Base-by-base conservation (phyloP, 1,140 invertebrate genomes). In the Frieseomelitta varia region DNA sequence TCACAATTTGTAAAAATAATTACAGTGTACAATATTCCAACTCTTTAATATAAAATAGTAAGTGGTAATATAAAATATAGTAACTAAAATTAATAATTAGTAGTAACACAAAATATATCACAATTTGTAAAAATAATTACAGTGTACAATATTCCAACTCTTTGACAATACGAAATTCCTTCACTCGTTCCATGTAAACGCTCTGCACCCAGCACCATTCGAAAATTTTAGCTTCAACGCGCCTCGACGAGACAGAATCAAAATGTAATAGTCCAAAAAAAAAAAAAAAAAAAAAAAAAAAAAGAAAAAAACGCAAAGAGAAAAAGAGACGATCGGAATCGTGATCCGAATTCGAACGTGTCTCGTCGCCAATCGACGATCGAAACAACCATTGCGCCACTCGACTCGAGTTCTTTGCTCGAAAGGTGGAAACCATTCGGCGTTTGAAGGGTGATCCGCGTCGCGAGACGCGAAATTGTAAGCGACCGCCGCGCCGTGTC, bases 341-440 rank as follows among this genome's bases (percentile, higher is more conserved):
- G 51, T 55, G 72, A 74, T 56, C 21, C 72, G 72, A 74, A 74
- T 74, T 69, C 67, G 34, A 68, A 68, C 58, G 58, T 24, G 11
- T 19, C 27, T 34, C 65, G 34, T 39, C 47, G 0, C 68, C 27
- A 39, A 39, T 39, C 39, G 21, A 11, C 68, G 4, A 69, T 69
- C 68, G 68, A n/a, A 47, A 15, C 12, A n/a, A 17, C 53, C 51
- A 21, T 47, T 17, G 53, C 3, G 15, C 14, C 19, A 17, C 15
- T 73, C 71, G 71, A 55, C 47, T 47, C 17, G 55, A 53, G 10
- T 73, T 51, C n/a, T 73, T 27, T 53, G 8, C 4, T 11, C 19
- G 8, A 15, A 2, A n/a, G 47, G 17, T 30, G 30, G 30, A 30
- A 30, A 30, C 30, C 30, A 30, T 14, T 47, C 21, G 58, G 51